phyloP scores from a whole-genome alignment of 2,888 invertebrate species.

The Eucera pruinosa region DNA sequence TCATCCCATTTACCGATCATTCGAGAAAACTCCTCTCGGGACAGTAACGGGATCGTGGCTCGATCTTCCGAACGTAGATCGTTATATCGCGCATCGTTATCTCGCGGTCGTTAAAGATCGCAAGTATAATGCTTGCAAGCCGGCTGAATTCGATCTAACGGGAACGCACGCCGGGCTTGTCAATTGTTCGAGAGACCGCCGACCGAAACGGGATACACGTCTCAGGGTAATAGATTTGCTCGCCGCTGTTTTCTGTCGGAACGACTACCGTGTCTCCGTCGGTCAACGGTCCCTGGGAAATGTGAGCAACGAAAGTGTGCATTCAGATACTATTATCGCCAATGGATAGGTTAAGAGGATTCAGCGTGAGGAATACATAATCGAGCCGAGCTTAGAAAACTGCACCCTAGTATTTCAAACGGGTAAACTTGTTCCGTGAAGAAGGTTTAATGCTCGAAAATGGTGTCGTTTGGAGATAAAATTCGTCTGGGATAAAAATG shows the following conservation, averaged over 20 bases:
- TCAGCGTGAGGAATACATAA: not conserved
- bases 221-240: slow-evolving; percentile 54
- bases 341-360: not conserved
- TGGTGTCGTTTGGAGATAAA: too few species aligned
- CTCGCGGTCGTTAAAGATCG: slow-evolving; percentile 74
- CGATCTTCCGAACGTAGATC: slow-evolving; percentile 73
- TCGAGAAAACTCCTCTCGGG: slow-evolving; percentile 54
- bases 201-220: slow-evolving; percentile 65
- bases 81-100: slow-evolving; percentile 80
- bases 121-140: slow-evolving; percentile 69
- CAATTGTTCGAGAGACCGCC: slow-evolving; percentile 74
- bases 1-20: slow-evolving; percentile 40
- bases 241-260: slow-evolving; percentile 15
- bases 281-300: slow-evolving; percentile 48
- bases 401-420: not conserved
- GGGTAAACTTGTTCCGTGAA: not conserved
- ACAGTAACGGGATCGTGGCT: slow-evolving; percentile 72
- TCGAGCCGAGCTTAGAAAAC: not conserved
- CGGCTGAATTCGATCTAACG: slow-evolving; percentile 73
- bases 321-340: slow-evolving; percentile 19
- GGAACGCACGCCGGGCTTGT: slow-evolving; percentile 67
- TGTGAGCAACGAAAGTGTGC: slow-evolving; percentile 30
- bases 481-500: too few species aligned
- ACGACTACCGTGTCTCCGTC: slow-evolving; percentile 41
- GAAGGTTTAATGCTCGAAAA: not conserved